Percentiles rank a stretch among this genome's conserved stretches.
phyloP scores from a whole-genome alignment of 2,797 vertebrate genomes.

The Tenualosa ilisha region DNA sequence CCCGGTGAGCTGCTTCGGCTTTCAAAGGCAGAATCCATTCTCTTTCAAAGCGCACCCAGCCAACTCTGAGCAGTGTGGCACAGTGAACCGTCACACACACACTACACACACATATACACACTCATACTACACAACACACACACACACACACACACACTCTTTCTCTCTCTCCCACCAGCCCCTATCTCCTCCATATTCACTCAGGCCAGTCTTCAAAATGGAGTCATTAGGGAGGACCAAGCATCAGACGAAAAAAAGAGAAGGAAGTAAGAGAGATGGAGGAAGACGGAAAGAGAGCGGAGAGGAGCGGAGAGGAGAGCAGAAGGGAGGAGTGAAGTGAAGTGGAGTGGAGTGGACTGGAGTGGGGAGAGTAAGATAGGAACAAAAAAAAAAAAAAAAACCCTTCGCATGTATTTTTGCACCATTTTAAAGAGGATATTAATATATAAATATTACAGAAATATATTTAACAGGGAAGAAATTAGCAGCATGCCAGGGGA shows the following conservation, averaged over 20 bases:
- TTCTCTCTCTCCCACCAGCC: conserved; percentile 40
- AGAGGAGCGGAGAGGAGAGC: not conserved
- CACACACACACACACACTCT: conserved; percentile 9
- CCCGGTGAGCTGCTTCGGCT: conserved; percentile 68
- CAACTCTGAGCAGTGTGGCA: conserved; percentile 49
- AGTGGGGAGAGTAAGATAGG: conserved; percentile 16
- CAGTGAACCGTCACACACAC: conserved; percentile 45
- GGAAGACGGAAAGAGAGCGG: not conserved
- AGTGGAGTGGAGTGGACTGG: not conserved
- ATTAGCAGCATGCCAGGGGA: conserved; percentile 72
- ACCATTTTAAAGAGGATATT: conserved; percentile 58
- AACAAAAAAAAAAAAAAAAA: conserved; percentile 48
- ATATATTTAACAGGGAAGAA: conserved; percentile 70
- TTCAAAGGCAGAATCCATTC: conserved; percentile 73
- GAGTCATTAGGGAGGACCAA: conserved; percentile 72
- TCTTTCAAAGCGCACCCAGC: conserved; percentile 73
- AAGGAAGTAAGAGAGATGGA: conserved; percentile 26
- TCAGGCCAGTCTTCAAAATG: conserved; percentile 73
- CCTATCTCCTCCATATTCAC: conserved; percentile 53
- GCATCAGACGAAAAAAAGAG: conserved; percentile 40
- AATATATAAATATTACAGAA: conserved; percentile 75
- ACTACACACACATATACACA: not conserved
- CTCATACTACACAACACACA: not conserved
- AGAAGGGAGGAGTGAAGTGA: not conserved
- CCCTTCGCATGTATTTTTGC: conserved; percentile 42